These are phyloP conservation scores for Clistopyga incitator DNA, from an alignment of 2,888 invertebrate genomes.

Conservation along the genomic window DNA sequence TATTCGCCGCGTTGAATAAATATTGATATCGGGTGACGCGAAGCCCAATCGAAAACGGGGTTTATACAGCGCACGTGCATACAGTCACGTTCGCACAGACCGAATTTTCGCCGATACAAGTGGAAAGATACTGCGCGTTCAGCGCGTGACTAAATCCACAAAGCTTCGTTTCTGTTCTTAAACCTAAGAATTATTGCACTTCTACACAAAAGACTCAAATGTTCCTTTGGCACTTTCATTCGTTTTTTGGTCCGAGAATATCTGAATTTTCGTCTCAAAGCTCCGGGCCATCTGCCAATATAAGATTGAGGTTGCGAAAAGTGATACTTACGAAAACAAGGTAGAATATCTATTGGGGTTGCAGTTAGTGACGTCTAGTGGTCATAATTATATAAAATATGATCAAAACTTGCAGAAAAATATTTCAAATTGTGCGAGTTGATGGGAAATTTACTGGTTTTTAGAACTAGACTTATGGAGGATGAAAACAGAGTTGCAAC, in stretches of 20 bases:
- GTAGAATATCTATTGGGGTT: no score
- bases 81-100: constrained; percentile 67
- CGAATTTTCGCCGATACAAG: constrained; percentile 41
- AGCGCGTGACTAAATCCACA: constrained; percentile 15
- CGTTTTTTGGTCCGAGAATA: constrained; percentile 24
- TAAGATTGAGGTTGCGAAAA: constrained; percentile 10
- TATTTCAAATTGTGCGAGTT: no score
- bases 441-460: no score
- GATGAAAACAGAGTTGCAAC: no score
- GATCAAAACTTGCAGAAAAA: no score
- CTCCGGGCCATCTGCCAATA: constrained; percentile 28
- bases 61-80: constrained; percentile 74
- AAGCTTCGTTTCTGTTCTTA: constrained; percentile 6
- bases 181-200: not conserved
- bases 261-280: constrained; percentile 22
- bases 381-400: no score
- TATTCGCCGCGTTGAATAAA: constrained; percentile 82
- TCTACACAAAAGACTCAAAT: not conserved
- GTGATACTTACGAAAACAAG: not conserved
- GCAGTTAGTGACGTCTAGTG: no score
- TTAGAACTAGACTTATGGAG: no score
- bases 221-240: not conserved
- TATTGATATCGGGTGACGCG: constrained; percentile 81
- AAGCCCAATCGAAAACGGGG: constrained; percentile 78
- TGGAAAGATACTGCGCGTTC: constrained; percentile 37